Evolutionary conservation across 2,113 vertebrate species (phyloP).

Genomic region (Toxostoma redivivum): DNA sequence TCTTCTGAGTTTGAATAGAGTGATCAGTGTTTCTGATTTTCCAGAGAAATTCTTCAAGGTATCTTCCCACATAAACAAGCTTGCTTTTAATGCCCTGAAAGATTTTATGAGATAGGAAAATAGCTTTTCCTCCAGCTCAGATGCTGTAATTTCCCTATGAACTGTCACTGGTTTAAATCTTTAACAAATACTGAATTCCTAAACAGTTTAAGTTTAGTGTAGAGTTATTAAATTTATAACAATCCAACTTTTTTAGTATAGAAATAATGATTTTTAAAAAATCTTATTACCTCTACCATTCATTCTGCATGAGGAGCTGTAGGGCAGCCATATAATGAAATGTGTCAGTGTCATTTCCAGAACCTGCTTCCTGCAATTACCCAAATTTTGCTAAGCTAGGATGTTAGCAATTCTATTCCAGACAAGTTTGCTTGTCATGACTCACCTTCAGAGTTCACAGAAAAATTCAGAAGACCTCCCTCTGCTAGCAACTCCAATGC

Average conservation of each 20-base stretch:
- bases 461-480: slow-evolving; percentile 66
- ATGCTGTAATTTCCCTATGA: neutral
- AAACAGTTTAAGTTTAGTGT: neutral
- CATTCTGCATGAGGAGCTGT: neutral
- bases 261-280: neutral
- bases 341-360: neutral
- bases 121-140: neutral
- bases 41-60: neutral
- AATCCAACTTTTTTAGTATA: neutral
- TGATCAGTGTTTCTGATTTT: neutral
- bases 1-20: neutral
- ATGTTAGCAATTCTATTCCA: neutral
- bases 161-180: neutral
- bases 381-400: neutral
- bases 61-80: neutral
- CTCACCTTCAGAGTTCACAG: slow-evolving; percentile 84
- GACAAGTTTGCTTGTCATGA: neutral
- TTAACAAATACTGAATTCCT: neutral
- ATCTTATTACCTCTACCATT: neutral
- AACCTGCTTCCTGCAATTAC: neutral
- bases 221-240: neutral
- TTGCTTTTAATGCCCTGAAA: neutral
- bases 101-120: neutral
- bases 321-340: neutral
- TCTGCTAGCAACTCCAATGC: slow-evolving; percentile 85